phyloP scores from a whole-genome alignment of 2,113 vertebrate species.

The Chauna torquata region DNA sequence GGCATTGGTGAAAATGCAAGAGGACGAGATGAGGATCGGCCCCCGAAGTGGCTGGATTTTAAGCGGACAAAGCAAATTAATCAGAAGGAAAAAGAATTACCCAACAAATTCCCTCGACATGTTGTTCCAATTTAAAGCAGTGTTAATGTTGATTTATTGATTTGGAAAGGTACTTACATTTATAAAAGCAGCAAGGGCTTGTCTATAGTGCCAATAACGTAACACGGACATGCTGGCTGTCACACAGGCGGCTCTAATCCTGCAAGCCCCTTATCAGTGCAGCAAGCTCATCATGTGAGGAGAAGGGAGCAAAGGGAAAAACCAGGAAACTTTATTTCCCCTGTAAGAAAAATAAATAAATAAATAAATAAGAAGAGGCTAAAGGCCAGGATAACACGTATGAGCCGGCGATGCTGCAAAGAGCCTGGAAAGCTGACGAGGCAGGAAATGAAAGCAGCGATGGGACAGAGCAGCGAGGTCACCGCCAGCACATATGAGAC shows the following conservation, averaged over 20 bases:
- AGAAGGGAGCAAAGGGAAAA: not conserved
- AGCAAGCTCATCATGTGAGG: not conserved
- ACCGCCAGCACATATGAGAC: not conserved
- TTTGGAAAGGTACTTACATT: slow-evolving; percentile 62
- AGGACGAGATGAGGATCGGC: not conserved
- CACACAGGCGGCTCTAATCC: not conserved
- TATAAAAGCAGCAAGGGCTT: slow-evolving; percentile 20
- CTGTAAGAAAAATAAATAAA: not conserved
- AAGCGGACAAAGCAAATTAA: slow-evolving; percentile 45
- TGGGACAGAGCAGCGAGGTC: not conserved
- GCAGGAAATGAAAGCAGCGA: not conserved
- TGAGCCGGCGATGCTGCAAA: not conserved
- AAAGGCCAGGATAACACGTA: not conserved
- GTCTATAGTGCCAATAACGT: not conserved
- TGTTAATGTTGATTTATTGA: slow-evolving; percentile 75
- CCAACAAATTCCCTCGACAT: slow-evolving; percentile 27
- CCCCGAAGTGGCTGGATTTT: not conserved
- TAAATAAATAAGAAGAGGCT: not conserved
- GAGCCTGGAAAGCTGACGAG: not conserved
- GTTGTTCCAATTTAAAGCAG: slow-evolving; percentile 52
- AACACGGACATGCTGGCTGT: not conserved
- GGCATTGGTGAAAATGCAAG: not conserved
- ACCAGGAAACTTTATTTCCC: not conserved
- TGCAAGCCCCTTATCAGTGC: not conserved
- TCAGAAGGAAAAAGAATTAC: slow-evolving; percentile 68